phyloP scores from a whole-genome alignment of 2,888 invertebrate genomes.

The Automeris io region DNA sequence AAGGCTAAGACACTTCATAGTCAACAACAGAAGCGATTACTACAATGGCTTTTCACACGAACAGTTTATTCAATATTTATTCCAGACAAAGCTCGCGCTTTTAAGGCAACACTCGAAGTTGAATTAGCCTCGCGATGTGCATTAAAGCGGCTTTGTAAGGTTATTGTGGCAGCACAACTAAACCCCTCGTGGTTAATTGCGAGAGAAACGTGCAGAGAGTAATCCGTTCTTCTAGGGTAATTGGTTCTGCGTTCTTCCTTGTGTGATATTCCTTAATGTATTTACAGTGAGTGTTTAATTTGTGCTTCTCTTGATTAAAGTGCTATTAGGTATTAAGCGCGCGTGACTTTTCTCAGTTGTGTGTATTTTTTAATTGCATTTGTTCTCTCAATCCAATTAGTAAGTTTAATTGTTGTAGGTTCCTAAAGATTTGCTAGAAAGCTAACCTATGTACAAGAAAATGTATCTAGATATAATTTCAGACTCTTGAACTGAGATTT shows the following conservation, averaged over 20 bases:
- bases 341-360: too few relatives aligned
- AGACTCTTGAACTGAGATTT: too few relatives aligned
- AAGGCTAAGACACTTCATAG: conserved; percentile 9
- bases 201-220: conserved; percentile 47
- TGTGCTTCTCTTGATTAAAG: conserved; percentile 7
- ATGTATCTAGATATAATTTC: too few relatives aligned
- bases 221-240: conserved; percentile 30
- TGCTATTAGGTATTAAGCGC: background rate
- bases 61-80: conserved; percentile 22
- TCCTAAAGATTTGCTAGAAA: too few relatives aligned
- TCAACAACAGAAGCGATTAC: conserved; percentile 13
- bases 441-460: too few relatives aligned
- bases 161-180: conserved; percentile 41
- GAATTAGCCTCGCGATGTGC: conserved; percentile 51
- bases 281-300: conserved; percentile 10
- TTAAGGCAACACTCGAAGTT: conserved; percentile 43
- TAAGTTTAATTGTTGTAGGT: too few relatives aligned
- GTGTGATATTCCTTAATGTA: conserved; percentile 8
- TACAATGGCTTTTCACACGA: conserved; percentile 14
- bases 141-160: conserved; percentile 35
- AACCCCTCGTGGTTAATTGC: conserved; percentile 45
- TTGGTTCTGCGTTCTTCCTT: conserved; percentile 20
- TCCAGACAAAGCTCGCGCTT: conserved; percentile 17
- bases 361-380: too few relatives aligned
- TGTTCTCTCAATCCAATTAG: too few relatives aligned